Percentiles rank a stretch among this genome's conserved stretches.
phyloP scores from a whole-genome alignment of 2,113 vertebrate species.

The Rhabdomys dilectus region DNA sequence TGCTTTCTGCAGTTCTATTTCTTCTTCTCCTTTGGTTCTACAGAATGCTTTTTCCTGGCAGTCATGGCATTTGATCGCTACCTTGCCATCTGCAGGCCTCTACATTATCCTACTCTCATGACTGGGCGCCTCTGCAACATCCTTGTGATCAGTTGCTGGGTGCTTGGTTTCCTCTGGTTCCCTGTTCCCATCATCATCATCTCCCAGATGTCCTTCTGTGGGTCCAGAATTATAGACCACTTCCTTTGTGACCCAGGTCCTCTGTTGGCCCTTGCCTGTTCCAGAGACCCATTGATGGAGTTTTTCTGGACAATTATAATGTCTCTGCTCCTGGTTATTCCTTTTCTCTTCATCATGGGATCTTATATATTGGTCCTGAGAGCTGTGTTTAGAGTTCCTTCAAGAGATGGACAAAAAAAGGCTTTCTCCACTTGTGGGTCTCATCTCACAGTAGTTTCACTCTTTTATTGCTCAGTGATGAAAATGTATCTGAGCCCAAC shows the following conservation, averaged over 20 bases:
- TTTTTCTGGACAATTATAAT: conserved; percentile 37
- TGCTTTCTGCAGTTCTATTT: no score
- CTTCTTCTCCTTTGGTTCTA: no score
- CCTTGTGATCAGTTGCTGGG: no score
- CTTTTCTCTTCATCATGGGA: conserved; percentile 72
- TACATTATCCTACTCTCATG: no score
- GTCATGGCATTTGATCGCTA: background rate
- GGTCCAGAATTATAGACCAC: conserved; percentile 65
- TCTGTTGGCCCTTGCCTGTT: conserved; percentile 68
- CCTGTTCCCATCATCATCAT: no score
- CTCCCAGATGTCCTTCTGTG: no score
- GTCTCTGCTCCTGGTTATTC: conserved; percentile 68
- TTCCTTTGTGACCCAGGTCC: conserved; percentile 78
- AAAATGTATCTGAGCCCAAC: conserved; percentile 78
- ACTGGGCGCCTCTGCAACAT: no score
- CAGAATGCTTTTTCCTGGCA: no score
- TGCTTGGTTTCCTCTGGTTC: no score
- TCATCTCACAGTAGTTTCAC: conserved; percentile 78
- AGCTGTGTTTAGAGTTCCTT: conserved; percentile 73
- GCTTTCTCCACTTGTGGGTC: conserved; percentile 82
- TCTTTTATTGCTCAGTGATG: conserved; percentile 82
- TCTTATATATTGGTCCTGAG: conserved; percentile 74
- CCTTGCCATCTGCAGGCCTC: no score
- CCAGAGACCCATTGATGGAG: conserved; percentile 53
- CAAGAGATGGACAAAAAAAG: conserved; percentile 68